These are phyloP conservation scores for Nestor notabilis DNA, from an alignment of 2,113 vertebrate species.

Conservation along the genomic window DNA sequence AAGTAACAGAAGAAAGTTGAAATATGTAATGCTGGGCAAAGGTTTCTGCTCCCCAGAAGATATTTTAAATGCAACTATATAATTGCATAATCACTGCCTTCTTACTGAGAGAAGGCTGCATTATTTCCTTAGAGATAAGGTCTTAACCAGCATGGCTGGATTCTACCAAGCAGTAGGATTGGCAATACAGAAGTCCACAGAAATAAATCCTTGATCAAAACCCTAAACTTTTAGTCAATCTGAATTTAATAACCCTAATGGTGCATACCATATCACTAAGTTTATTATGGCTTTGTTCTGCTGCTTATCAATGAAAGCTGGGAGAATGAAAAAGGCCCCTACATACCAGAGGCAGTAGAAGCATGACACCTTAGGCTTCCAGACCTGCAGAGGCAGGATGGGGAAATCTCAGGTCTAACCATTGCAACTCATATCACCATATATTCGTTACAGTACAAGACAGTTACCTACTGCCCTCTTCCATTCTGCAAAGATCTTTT, in stretches of 20 bases:
- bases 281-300: neutral
- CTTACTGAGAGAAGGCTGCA: neutral
- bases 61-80: neutral
- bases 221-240: too few species aligned
- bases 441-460: neutral
- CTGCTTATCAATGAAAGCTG: neutral
- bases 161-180: neutral
- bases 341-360: neutral
- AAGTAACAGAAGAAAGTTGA: neutral
- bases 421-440: neutral
- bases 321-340: neutral
- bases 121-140: neutral
- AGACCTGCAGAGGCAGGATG: neutral
- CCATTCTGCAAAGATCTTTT: neutral
- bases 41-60: neutral
- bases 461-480: neutral
- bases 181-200: neutral
- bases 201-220: neutral
- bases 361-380: neutral
- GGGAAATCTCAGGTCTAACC: neutral
- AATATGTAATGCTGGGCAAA: neutral
- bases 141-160: neutral
- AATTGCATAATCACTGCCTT: neutral
- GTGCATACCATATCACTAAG: rapidly evolving
- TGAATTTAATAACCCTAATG: neutral